phyloP scores from a whole-genome alignment of 37 sponge, comb jelly and placozoan species.

The Crambe crambe region DNA sequence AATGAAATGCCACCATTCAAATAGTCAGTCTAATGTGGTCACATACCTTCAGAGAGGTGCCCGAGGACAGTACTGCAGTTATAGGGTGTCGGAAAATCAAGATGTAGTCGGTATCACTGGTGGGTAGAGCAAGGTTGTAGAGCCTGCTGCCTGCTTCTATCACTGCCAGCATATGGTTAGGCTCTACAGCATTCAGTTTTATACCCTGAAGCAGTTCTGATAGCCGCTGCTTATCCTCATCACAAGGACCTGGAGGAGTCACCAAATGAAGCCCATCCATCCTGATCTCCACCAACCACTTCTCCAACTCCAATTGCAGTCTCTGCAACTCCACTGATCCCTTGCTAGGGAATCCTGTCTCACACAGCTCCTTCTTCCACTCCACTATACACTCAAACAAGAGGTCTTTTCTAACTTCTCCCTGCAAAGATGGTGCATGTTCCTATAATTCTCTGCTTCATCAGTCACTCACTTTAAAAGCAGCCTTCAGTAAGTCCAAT shows the following conservation, averaged over 20 bases:
- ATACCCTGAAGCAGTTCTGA: constrained; percentile 10
- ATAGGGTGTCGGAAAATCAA: constrained; percentile 60
- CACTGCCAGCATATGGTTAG: constrained; percentile 43
- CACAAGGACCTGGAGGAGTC: neutral
- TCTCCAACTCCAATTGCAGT: constrained; percentile 22
- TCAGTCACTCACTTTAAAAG: constrained; percentile 25
- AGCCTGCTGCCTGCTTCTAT: constrained; percentile 58
- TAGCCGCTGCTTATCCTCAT: constrained; percentile 5
- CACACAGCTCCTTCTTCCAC: constrained; percentile 11
- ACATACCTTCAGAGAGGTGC: neutral
- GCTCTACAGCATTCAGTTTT: constrained; percentile 1
- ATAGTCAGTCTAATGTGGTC: neutral
- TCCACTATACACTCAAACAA: constrained; percentile 31
- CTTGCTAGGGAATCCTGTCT: neutral
- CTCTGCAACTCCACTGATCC: neutral
- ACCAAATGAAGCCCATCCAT: constrained; percentile 19
- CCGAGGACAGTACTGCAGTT: constrained; percentile 3
- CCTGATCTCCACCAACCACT: constrained; percentile 47
- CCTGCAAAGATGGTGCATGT: constrained; percentile 14
- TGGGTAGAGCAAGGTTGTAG: constrained; percentile 68
- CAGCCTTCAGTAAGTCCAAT: constrained; percentile 12
- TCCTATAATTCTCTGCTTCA: neutral
- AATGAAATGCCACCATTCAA: neutral
- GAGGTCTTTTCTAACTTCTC: constrained; percentile 1
- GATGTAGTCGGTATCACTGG: constrained; percentile 77